These are phyloP conservation scores for Diploscapter pachys DNA, from an alignment of 1,140 invertebrate genomes.

Conservation along the genomic window DNA sequence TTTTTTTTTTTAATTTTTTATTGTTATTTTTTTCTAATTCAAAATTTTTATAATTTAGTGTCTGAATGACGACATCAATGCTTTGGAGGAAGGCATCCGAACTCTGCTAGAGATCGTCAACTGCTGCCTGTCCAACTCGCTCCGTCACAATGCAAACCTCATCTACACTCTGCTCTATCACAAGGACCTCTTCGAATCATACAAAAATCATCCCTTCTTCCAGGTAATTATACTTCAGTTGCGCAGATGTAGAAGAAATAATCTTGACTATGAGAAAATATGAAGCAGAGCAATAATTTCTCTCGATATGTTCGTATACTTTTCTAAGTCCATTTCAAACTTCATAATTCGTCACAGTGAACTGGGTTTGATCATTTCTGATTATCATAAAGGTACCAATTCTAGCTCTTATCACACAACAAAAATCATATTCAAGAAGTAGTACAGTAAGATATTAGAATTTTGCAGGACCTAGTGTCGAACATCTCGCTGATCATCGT, in stretches of 20 bases:
- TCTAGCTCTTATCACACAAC: too few relatives aligned
- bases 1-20: neutral
- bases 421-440: too few relatives aligned
- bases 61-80: constrained; percentile 78
- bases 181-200: constrained; percentile 80
- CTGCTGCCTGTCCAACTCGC: constrained; percentile 60
- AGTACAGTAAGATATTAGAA: too few relatives aligned
- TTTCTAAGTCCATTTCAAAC: too few relatives aligned
- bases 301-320: too few relatives aligned
- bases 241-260: too few relatives aligned
- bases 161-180: constrained; percentile 94
- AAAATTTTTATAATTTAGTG: constrained; percentile 38
- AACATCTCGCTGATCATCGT: constrained; percentile 83
- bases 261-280: too few relatives aligned
- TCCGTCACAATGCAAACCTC: constrained; percentile 86
- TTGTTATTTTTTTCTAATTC: neutral
- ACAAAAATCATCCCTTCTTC: constrained; percentile 80
- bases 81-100: constrained; percentile 91
- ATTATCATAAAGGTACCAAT: too few relatives aligned
- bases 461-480: constrained; percentile 75
- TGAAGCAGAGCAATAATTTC: too few relatives aligned
- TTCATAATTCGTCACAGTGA: too few relatives aligned
- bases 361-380: too few relatives aligned
- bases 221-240: constrained; percentile 61
- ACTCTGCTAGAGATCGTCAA: constrained; percentile 61